Percentiles rank a stretch among this genome's conserved stretches.
Conservation (phyloP, 2,113 vertebrate genomes). For the Panthera tigris region DNA sequence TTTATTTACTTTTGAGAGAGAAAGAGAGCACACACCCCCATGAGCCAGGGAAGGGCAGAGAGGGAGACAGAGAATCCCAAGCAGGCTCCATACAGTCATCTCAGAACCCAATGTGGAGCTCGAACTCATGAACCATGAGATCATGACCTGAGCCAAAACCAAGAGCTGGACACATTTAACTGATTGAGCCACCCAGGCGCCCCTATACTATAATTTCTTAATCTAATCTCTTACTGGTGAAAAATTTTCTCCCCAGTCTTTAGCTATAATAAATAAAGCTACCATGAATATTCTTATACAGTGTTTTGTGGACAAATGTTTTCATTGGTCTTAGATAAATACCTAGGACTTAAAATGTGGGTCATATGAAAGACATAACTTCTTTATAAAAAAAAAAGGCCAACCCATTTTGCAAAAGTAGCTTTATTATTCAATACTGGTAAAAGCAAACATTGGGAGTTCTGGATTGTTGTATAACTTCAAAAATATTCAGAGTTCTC, state of each 20-base stretch:
- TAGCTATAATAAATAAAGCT: neutral
- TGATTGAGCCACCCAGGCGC: no score
- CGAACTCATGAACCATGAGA: no score
- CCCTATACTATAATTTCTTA: neutral
- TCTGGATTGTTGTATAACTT: neutral
- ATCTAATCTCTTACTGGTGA: neutral
- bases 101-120: no score
- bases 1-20: no score
- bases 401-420: neutral
- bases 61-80: no score
- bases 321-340: neutral
- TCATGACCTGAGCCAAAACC: no score
- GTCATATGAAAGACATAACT: neutral
- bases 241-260: neutral
- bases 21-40: no score
- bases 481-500: neutral
- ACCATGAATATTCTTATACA: neutral
- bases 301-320: neutral
- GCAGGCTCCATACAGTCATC: no score
- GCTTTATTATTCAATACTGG: neutral
- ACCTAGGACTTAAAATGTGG: neutral
- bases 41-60: no score
- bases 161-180: no score
- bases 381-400: neutral
- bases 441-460: neutral